phyloP scores from a whole-genome alignment of 2,888 invertebrate genomes.

The Eupeodes luniger region DNA sequence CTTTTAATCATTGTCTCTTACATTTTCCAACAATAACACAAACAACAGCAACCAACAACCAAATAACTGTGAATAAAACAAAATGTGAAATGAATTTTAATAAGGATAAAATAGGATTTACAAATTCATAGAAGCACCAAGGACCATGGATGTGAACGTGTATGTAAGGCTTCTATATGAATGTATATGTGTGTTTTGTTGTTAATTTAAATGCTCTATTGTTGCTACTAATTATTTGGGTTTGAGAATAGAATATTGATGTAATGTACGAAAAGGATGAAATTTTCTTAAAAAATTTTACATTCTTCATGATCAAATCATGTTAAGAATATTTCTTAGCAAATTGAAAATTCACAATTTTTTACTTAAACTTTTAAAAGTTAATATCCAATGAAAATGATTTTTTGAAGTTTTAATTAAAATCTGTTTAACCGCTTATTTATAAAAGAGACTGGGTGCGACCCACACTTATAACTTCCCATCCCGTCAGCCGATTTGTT shows the following conservation, averaged over 20 bases:
- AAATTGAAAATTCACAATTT: too few relatives aligned
- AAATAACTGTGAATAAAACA: conserved; percentile 38
- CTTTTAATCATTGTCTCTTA: conserved; percentile 60
- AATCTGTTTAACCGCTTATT: too few relatives aligned
- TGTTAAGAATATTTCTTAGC: too few relatives aligned
- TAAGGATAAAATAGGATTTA: conserved; percentile 35
- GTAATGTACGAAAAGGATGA: not conserved
- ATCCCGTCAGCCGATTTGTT: too few relatives aligned
- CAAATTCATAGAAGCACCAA: conserved; percentile 1
- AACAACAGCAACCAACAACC: too few relatives aligned
- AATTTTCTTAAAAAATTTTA: too few relatives aligned
- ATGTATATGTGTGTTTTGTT: not conserved
- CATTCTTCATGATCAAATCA: too few relatives aligned
- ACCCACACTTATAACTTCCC: too few relatives aligned
- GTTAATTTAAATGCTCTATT: not conserved
- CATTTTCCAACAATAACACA: not conserved
- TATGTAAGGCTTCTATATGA: not conserved
- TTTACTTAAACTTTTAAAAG: too few relatives aligned
- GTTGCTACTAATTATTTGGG: conserved; percentile 2
- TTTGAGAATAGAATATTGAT: not conserved
- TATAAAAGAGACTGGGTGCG: too few relatives aligned
- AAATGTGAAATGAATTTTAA: conserved; percentile 66
- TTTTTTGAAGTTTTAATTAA: too few relatives aligned
- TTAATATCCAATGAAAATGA: too few relatives aligned
- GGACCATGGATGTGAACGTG: not conserved